Conservation (phyloP, 92 coral and sea anemone species). For the Isaurus tuberculatus region DNA sequence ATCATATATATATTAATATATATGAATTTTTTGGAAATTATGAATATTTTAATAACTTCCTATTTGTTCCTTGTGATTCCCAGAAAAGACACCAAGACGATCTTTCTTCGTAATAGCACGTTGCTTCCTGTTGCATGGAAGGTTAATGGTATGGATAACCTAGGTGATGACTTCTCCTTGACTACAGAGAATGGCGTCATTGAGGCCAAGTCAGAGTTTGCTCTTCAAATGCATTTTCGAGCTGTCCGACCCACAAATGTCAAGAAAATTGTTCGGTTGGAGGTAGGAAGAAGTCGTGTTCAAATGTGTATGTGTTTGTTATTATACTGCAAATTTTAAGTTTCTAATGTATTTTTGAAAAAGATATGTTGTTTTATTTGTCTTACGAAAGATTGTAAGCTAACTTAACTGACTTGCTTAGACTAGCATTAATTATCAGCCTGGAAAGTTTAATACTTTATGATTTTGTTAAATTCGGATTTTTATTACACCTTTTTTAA, state of each 20-base stretch:
- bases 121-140: constrained; percentile 96
- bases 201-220: constrained; percentile 96
- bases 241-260: constrained; percentile 93
- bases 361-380: too few species aligned
- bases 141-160: constrained; percentile 93
- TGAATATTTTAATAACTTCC: background rate
- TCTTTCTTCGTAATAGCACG: constrained; percentile 98
- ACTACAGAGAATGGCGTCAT: constrained; percentile 92
- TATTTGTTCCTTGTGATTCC: background rate
- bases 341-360: too few species aligned
- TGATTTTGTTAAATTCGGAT: too few species aligned
- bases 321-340: too few species aligned
- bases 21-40: too few species aligned
- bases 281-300: constrained; percentile 50
- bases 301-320: too few species aligned
- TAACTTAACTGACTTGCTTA: too few species aligned
- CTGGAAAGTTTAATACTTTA: too few species aligned
- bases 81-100: constrained; percentile 94
- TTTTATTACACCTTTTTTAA: too few species aligned
- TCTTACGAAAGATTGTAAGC: too few species aligned
- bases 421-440: too few species aligned
- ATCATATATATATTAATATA: too few species aligned
- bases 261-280: constrained; percentile 88
- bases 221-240: constrained; percentile 97
- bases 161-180: constrained; percentile 98